Evolutionary conservation across 1,140 invertebrate species (phyloP), one percentile per base, ranked within the genome.

Genomic region (Nylanderia fulva): DNA sequence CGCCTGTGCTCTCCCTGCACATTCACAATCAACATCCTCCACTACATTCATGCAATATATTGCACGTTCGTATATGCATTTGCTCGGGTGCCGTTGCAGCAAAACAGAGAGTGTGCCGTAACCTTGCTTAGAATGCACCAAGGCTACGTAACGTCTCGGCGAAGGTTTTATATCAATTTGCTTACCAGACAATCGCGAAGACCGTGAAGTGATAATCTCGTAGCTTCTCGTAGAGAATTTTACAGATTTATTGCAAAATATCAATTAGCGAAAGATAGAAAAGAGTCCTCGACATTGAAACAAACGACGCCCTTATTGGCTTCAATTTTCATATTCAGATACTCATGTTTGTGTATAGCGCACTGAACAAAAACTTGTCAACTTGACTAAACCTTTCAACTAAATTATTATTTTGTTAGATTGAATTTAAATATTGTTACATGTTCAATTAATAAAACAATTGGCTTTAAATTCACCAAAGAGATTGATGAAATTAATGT

Each of bases 81-180:
- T 33, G 42, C 8, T 11, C 7, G 18, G 21, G 15, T 13, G n/a
- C 36, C 54, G 45, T 13, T 39, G 15, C 54, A 29, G 13, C 21
- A 24, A 24, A 72, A 13, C 11, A 33, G 58, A 33, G 58, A 74
- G 39, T 56, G 45, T 42, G 52, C 75, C 21, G 64, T 85, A 60
- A 92, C 91, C 90, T 92, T 92, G 91, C 74, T 86, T 88, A 90
- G 89, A 90, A 93, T 92, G 82, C 75, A 58, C 48, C 88, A 86
- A 91, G 91, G 88, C 85, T 88, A 85, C 71, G 86, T 39, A 77
- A 36, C 75, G 56, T 76, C 75, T 60, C 48, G 13, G 21, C 48
- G 24, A 60, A 15, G 0, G 45, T 48, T 84, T 63, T n/a, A 33
- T 63, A 58, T 72, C 21, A 72, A 45, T 80, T 61, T 24, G 24